Conservation (phyloP, 2,113 vertebrate genomes). For the Clinocottus analis region DNA sequence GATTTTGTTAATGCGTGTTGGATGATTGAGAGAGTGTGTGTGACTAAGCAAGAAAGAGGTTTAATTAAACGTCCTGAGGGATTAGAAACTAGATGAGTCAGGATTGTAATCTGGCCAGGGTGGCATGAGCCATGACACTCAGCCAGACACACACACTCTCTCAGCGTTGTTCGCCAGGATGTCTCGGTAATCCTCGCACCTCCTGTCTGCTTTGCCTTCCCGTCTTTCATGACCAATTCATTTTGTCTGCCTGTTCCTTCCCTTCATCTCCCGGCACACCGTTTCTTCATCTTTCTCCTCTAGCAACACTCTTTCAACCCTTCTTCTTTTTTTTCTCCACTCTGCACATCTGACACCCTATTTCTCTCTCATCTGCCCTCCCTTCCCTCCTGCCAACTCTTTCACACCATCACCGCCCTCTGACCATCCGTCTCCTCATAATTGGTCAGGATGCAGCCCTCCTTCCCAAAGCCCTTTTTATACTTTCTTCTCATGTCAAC, state of each 20-base stretch:
- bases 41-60: constrained; percentile 64
- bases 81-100: constrained; percentile 77
- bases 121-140: constrained; percentile 71
- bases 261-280: constrained; percentile 40
- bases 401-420: constrained; percentile 49
- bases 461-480: constrained; percentile 32
- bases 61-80: constrained; percentile 82
- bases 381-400: constrained; percentile 34
- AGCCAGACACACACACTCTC: constrained; percentile 46
- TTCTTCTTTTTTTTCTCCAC: constrained; percentile 17
- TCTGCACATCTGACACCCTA: constrained; percentile 47
- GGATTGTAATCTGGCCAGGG: constrained; percentile 79
- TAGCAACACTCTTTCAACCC: constrained; percentile 8
- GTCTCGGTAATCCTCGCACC: constrained; percentile 71
- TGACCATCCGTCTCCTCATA: constrained; percentile 62
- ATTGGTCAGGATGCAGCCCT: constrained; percentile 57
- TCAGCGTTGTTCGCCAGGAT: constrained; percentile 49
- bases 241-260: constrained; percentile 48
- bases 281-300: constrained; percentile 29
- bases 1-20: constrained; percentile 12
- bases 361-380: constrained; percentile 49
- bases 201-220: constrained; percentile 64
- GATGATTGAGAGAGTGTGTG: constrained; percentile 1
- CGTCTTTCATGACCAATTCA: constrained; percentile 62
- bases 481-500: constrained; percentile 51